Evolutionary conservation across 2,113 vertebrate species (phyloP).

Genomic region (Cepphus grylle): DNA sequence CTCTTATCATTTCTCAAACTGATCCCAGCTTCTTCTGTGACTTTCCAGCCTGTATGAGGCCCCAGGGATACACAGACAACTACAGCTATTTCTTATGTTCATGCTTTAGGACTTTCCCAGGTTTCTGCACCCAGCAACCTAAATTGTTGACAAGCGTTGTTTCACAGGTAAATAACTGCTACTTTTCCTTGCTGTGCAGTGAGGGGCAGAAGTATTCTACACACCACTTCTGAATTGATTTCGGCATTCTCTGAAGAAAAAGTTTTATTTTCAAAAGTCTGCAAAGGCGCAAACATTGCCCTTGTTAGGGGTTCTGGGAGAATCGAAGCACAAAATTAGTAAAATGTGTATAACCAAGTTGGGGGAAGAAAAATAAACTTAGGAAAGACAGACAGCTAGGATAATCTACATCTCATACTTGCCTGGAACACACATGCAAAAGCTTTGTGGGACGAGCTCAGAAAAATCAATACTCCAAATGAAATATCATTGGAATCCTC

Average conservation of each 20-base stretch:
- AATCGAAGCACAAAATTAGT: neutral
- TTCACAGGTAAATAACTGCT: neutral
- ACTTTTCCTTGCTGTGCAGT: neutral
- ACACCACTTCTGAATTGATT: neutral
- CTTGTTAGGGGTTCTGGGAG: neutral
- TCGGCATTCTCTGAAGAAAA: neutral
- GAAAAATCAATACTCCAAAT: conserved; percentile 58
- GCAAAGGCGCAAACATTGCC: neutral
- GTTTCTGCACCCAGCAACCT: neutral
- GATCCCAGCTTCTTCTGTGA: neutral
- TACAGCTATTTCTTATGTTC: neutral
- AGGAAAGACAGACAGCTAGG: neutral
- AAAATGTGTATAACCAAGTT: neutral
- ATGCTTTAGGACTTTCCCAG: neutral
- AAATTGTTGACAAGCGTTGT: neutral
- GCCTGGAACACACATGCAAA: neutral
- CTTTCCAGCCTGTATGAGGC: neutral
- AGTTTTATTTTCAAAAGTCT: neutral
- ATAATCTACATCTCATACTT: conserved; percentile 17
- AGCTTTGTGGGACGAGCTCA: neutral
- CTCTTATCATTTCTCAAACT: neutral
- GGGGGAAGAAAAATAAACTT: neutral
- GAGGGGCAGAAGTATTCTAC: neutral
- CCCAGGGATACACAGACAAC: neutral
- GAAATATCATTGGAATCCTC: conserved; percentile 44